phyloP scores from a whole-genome alignment of 2,797 vertebrate genomes.

The Carapus acus region DNA sequence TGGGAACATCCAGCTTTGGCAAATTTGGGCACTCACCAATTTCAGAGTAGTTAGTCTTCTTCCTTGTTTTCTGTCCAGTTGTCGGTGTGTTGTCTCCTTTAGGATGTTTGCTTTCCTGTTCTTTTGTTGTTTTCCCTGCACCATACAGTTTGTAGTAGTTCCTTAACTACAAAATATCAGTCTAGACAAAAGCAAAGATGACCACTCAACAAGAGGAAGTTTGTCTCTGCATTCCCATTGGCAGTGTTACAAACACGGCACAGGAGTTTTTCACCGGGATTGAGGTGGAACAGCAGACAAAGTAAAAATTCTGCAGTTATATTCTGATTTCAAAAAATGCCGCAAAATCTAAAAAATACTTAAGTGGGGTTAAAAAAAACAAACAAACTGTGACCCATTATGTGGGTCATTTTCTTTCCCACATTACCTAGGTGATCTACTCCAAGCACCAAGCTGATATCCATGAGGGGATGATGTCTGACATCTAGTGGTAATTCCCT shows the following conservation, averaged over 20 bases:
- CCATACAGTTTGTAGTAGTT: conserved; percentile 62
- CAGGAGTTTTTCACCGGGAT: background rate
- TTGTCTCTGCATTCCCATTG: conserved; percentile 21
- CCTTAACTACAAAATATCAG: conserved; percentile 74
- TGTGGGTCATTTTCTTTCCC: no score
- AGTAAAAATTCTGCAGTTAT: no score
- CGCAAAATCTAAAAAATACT: no score
- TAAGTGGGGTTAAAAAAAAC: no score
- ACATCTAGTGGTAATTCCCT: conserved; percentile 45
- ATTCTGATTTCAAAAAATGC: no score
- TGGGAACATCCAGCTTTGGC: conserved; percentile 44
- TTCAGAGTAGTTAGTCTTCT: conserved; percentile 42
- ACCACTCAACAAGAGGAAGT: conserved; percentile 65
- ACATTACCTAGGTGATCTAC: no score
- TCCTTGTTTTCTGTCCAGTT: conserved; percentile 57
- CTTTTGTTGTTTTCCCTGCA: conserved; percentile 52
- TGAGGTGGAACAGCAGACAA: no score
- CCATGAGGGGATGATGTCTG: conserved; percentile 17
- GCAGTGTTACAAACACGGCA: conserved; percentile 12
- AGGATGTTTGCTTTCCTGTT: conserved; percentile 75
- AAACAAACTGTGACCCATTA: no score
- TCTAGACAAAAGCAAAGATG: conserved; percentile 62
- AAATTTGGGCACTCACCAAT: conserved; percentile 27
- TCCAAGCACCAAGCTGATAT: no score
- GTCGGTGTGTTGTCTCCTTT: conserved; percentile 59